Evolutionary conservation across 2,888 invertebrate species (phyloP), one percentile per base, ranked within the genome.

Genomic region (Fragum sueziense): DNA sequence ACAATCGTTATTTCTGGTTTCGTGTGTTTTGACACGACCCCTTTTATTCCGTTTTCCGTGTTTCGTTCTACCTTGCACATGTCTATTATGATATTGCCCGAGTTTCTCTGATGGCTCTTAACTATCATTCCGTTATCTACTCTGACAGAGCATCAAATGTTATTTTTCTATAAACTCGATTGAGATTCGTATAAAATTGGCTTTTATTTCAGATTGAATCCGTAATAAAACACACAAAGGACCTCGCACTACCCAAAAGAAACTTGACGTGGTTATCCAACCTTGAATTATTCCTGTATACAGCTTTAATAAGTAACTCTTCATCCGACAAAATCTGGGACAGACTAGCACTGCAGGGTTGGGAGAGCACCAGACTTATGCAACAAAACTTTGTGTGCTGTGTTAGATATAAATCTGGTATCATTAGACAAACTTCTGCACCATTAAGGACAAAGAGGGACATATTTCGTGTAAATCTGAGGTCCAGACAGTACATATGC

Each of bases 301-400:
- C 61, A 33, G 61, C 61, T 2, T 33, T 61, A 33, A 11, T 61
- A 2, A 33, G 61, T n/a, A 61, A 61, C 61, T 31, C 61, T n/a
- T 33, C 61, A 11, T 27, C n/a, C 0, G 31, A 61, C 9, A 61
- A 27, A n/a, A 33, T n/a, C 3, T 61, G 61, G 61, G 61, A 61
- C 61, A 31, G 61, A 33, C 61, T 61, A n/a, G 31, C 61, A 6
- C 27, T 61, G 20, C 61, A 61, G 22, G 61, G 61, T 3, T 61
- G 61, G 61, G 61, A 61, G 31, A 3, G 17, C 7, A 31, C 1
- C 7, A 33, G 17, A 17, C 33, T 33, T 11, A 33, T 7, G 20
- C 9, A 61, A 31, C 61, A 61, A 61, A 61, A 31, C 11, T 61
- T 31, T n/a, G 31, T n/a, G 9, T 61, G 61, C 29, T 61, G 61